Conservation (phyloP, 2,888 invertebrate species). For the Sepiola atlantica region DNA sequence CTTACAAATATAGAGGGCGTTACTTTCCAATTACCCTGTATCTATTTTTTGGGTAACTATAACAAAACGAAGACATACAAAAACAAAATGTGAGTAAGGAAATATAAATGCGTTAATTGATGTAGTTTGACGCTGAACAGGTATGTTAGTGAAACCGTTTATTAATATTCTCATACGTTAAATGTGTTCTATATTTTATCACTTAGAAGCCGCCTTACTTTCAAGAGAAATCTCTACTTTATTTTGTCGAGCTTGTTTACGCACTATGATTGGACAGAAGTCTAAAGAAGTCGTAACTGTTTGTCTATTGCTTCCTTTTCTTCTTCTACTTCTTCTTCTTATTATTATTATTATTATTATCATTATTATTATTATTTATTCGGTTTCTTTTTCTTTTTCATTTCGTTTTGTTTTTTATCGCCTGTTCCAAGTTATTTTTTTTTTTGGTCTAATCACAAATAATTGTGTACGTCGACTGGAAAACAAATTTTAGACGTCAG, state of each 20-base stretch:
- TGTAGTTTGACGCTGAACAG: background rate
- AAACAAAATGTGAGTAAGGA: too few species aligned
- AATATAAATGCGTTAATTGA: background rate
- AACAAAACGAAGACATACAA: too few species aligned
- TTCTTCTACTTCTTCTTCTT: too few species aligned
- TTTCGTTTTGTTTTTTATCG: background rate
- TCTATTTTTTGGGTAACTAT: too few species aligned
- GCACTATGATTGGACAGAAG: background rate
- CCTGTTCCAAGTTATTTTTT: background rate
- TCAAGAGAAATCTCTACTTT: background rate
- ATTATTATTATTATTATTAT: too few species aligned
- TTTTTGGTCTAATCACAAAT: background rate
- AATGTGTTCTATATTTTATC: background rate
- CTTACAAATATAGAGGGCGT: too few species aligned
- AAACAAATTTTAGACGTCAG: background rate
- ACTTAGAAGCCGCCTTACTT: background rate
- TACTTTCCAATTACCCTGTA: too few species aligned
- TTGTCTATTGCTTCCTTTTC: too few species aligned
- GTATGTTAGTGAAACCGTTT: too few species aligned
- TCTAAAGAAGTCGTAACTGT: background rate
- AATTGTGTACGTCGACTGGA: background rate
- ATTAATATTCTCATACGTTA: too few species aligned
- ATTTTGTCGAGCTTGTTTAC: background rate
- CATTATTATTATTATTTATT: too few species aligned
- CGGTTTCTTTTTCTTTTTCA: background rate